Conservation (phyloP, 2,888 invertebrate species). For the Drosophila maculinotata region DNA sequence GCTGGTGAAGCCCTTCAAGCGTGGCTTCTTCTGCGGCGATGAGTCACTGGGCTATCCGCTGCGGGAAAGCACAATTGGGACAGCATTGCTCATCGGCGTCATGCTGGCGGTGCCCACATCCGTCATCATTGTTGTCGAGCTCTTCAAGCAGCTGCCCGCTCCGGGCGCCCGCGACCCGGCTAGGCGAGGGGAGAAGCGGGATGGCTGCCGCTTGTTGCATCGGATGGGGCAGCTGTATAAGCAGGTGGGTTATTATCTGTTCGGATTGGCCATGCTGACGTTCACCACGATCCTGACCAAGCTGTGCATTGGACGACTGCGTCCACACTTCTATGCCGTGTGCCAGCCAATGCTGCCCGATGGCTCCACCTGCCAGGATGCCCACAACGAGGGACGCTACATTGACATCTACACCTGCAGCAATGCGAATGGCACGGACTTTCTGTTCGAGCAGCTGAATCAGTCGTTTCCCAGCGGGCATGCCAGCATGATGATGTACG, state of each 20-base stretch:
- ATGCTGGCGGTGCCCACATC: constrained; percentile 65
- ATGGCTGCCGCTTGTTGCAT: constrained; percentile 54
- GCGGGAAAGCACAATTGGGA: constrained; percentile 63
- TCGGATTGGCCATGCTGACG: constrained; percentile 75
- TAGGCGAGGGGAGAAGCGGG: constrained; percentile 34
- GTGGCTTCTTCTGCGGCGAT: constrained; percentile 82
- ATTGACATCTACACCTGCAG: constrained; percentile 90
- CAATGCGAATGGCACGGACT: constrained; percentile 85
- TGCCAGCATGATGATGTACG: constrained; percentile 93
- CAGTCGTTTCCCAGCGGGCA: constrained; percentile 97
- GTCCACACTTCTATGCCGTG: constrained; percentile 85
- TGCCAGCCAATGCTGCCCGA: constrained; percentile 90
- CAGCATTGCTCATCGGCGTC: constrained; percentile 49
- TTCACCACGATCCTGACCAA: constrained; percentile 75
- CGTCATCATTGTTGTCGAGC: constrained; percentile 76
- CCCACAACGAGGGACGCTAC: constrained; percentile 88
- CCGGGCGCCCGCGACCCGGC: constrained; percentile 13
- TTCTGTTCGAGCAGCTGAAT: constrained; percentile 89
- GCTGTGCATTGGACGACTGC: constrained; percentile 72
- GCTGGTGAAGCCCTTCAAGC: constrained; percentile 70
- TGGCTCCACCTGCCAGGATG: constrained; percentile 86
- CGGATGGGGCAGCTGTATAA: constrained; percentile 73
- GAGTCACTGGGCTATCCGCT: constrained; percentile 79
- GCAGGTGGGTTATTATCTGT: constrained; percentile 77
- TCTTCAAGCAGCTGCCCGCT: constrained; percentile 73